These are phyloP conservation scores for Melitaea cinxia DNA, from an alignment of 1,140 invertebrate species.

Conservation along the genomic window DNA sequence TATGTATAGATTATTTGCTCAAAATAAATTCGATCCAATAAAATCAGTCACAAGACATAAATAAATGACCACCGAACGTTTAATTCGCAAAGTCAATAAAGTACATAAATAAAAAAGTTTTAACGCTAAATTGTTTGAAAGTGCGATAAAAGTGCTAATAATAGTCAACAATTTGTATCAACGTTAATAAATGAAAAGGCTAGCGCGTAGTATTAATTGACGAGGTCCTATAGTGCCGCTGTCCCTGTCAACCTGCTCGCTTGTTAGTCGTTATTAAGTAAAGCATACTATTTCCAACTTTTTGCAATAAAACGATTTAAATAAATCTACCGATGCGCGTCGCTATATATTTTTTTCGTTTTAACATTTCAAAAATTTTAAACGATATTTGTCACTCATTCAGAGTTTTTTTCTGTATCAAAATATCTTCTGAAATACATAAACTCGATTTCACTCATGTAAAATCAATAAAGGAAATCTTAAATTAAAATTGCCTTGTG, in stretches of 20 bases:
- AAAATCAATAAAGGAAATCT: too few species aligned
- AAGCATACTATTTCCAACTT: slow-evolving; percentile 21
- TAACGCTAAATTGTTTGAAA: not conserved
- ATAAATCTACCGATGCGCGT: slow-evolving; percentile 5
- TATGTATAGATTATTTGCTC: too few species aligned
- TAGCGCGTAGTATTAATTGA: slow-evolving; percentile 40
- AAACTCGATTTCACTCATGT: too few species aligned
- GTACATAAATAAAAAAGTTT: not conserved
- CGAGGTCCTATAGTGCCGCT: slow-evolving; percentile 34
- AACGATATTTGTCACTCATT: not conserved
- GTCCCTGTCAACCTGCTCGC: slow-evolving; percentile 31
- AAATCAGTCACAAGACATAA: too few species aligned
- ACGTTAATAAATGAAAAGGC: slow-evolving; percentile 44
- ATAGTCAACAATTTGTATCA: slow-evolving; percentile 36
- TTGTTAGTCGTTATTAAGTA: slow-evolving; percentile 27
- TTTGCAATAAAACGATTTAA: slow-evolving; percentile 13
- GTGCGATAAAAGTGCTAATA: slow-evolving; percentile 31
- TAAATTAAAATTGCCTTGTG: too few species aligned
- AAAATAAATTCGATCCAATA: too few species aligned
- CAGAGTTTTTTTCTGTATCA: not conserved
- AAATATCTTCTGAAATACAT: not conserved
- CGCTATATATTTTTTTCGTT: slow-evolving; percentile 8
- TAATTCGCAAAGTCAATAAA: not conserved
- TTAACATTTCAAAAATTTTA: not conserved
- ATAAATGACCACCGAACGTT: too few species aligned